Percentiles rank a stretch among this genome's conserved stretches.
These are phyloP conservation scores for Caenorhabditis inopinata DNA, from an alignment of 1,140 invertebrate genomes.

Conservation along the genomic window DNA sequence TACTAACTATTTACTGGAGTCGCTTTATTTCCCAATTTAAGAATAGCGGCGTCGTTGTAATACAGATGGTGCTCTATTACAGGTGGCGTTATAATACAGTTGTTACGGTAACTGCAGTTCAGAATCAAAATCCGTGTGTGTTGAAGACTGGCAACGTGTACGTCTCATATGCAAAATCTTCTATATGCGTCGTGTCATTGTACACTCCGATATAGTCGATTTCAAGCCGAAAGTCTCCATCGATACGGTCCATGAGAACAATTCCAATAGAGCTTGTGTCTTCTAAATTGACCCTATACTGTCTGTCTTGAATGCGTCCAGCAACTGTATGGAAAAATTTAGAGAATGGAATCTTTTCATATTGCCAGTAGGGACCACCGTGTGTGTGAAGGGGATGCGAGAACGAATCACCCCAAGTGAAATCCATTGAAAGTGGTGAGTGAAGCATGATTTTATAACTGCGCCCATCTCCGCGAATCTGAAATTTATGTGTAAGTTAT, in stretches of 20 bases:
- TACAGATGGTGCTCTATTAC: no score
- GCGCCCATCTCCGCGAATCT: constrained; percentile 63
- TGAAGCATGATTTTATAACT: constrained; percentile 64
- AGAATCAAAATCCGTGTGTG: constrained; percentile 49
- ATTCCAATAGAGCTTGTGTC: constrained; percentile 59
- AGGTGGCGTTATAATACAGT: no score
- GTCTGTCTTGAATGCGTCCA: constrained; percentile 60
- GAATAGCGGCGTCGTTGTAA: no score
- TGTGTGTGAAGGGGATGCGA: constrained; percentile 64
- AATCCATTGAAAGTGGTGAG: constrained; percentile 55
- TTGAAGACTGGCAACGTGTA: constrained; percentile 57
- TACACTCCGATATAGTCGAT: constrained; percentile 63
- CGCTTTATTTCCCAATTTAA: no score
- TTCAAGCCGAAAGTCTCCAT: constrained; percentile 59
- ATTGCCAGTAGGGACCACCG: constrained; percentile 66
- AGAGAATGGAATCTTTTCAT: constrained; percentile 64
- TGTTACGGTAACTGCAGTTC: no score
- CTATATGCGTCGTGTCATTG: constrained; percentile 57
- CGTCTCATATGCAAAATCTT: constrained; percentile 61
- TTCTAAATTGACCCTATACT: constrained; percentile 47
- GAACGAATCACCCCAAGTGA: constrained; percentile 62
- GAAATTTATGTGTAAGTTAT: no score
- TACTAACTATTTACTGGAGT: no score
- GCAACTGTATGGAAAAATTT: constrained; percentile 59
- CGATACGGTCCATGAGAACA: constrained; percentile 61